Percentiles rank a stretch among this genome's conserved stretches.
These are phyloP conservation scores for Pseudorhombus dupliciocellatus DNA, from an alignment of 2,113 vertebrate genomes.

Conservation along the genomic window DNA sequence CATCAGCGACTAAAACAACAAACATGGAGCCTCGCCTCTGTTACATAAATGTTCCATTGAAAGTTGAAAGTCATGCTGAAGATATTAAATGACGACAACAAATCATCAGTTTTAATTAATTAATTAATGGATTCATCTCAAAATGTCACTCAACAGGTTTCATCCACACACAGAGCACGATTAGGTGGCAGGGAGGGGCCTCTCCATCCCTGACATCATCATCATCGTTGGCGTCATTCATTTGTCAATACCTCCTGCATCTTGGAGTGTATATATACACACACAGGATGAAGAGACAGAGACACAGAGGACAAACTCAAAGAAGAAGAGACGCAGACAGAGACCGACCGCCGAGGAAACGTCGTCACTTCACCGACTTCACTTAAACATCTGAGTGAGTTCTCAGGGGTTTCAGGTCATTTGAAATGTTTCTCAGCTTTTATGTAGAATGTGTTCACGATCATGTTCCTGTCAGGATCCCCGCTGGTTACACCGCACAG, in stretches of 20 bases:
- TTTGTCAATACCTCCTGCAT: neutral
- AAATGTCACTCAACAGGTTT: conserved; percentile 8
- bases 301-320: neutral
- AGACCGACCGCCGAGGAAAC: neutral
- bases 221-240: neutral
- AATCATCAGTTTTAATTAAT: neutral
- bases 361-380: neutral
- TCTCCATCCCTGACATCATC: neutral
- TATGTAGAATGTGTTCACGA: neutral
- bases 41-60: neutral
- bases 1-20: neutral
- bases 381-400: neutral
- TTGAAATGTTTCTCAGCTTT: neutral
- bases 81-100: neutral
- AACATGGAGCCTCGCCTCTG: neutral
- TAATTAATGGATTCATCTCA: neutral
- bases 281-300: neutral
- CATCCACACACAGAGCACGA: neutral
- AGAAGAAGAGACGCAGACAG: neutral
- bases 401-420: neutral
- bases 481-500: no score
- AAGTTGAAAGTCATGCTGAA: neutral
- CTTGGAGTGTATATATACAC: neutral
- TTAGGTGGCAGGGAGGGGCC: neutral
- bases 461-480: neutral